phyloP scores from a whole-genome alignment of 2,113 vertebrate species.

The Rhabdornis inornatus region DNA sequence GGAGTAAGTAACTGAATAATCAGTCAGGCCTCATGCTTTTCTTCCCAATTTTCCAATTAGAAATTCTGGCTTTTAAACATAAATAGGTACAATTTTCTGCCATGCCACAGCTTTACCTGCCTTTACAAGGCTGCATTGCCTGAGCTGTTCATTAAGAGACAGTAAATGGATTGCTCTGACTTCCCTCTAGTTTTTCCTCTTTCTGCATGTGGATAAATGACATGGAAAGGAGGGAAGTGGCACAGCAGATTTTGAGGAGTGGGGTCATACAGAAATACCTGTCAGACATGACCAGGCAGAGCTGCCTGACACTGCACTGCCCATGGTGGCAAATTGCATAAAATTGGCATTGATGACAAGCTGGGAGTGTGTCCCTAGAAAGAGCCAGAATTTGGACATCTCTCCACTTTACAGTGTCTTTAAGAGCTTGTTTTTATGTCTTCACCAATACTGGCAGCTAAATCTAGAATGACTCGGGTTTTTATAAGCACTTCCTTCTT shows the following conservation, averaged over 20 bases:
- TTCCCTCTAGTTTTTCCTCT: neutral
- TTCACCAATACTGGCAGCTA: neutral
- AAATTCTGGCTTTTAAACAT: neutral
- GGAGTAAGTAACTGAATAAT: neutral
- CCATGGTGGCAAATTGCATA: neutral
- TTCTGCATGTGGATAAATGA: neutral
- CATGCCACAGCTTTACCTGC: neutral
- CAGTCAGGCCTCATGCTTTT: fast-evolving
- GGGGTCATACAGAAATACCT: neutral
- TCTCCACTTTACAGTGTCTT: neutral
- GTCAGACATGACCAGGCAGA: neutral
- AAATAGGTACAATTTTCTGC: neutral
- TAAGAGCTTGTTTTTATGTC: neutral
- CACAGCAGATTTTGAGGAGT: neutral
- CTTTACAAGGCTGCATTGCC: neutral
- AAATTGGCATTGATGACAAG: neutral
- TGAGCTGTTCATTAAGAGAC: neutral
- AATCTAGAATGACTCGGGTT: neutral
- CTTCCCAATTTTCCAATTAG: neutral
- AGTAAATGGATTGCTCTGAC: neutral
- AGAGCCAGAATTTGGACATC: neutral
- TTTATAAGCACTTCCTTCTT: neutral
- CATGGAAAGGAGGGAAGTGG: neutral
- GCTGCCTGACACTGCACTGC: neutral
- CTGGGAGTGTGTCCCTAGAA: neutral